A percentile compares a stretch with the other conserved stretches of the same genome.
phyloP scores from a whole-genome alignment of 2,797 vertebrate species.

The Nyctibius grandis region DNA sequence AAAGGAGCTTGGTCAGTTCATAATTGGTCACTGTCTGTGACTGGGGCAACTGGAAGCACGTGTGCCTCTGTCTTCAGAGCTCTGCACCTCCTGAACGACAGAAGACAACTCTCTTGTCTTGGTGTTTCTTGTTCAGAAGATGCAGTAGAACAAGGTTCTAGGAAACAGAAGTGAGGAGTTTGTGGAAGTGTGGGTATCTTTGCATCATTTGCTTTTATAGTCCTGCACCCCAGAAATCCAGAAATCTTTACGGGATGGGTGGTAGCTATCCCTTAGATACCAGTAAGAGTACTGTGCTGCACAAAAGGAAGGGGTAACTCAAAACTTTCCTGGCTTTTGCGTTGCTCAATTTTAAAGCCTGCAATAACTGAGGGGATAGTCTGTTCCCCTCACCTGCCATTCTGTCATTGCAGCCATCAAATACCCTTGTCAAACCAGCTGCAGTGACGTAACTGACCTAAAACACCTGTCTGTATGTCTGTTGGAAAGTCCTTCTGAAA shows the following conservation, averaged over 20 bases:
- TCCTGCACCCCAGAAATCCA: not conserved
- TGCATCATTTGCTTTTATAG: not conserved
- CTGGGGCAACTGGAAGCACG: fast-evolving
- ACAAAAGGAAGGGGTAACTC: not conserved
- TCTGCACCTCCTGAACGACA: not conserved
- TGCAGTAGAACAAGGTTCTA: not conserved
- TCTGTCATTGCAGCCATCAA: not conserved
- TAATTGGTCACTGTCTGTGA: not conserved
- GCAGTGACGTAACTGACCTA: not conserved
- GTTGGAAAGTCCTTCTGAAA: not conserved
- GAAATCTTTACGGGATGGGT: not conserved
- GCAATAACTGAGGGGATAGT: not conserved
- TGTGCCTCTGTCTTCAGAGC: not conserved
- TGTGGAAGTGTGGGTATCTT: not conserved
- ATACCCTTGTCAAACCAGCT: not conserved
- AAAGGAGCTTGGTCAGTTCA: not conserved
- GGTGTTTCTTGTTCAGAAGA: not conserved
- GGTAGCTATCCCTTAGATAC: not conserved
- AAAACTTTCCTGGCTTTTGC: not conserved
- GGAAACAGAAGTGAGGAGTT: not conserved
- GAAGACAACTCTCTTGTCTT: not conserved
- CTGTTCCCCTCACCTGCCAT: not conserved
- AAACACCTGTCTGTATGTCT: not conserved
- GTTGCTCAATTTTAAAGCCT: not conserved
- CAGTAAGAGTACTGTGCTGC: not conserved